These are phyloP conservation scores for Lasioglossum marginatum DNA, from an alignment of 2,888 invertebrate species.

Conservation along the genomic window DNA sequence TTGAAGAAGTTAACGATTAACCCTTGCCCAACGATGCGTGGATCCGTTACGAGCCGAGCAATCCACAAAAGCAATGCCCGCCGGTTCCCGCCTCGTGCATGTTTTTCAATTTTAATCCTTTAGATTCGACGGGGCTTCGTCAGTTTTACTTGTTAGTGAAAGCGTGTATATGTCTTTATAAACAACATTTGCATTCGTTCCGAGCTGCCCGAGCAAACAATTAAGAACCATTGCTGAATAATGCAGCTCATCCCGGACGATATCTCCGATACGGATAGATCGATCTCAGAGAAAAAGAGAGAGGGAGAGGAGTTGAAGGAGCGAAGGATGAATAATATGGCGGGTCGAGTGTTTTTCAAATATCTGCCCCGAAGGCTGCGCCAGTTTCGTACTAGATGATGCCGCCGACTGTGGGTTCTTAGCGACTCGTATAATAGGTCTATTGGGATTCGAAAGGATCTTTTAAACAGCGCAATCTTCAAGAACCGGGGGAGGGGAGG, in stretches of 20 bases:
- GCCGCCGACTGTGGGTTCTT: constrained; percentile 26
- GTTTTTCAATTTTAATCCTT: background rate
- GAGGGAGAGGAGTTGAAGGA: background rate
- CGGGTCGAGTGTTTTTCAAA: constrained; percentile 13
- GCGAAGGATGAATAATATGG: constrained; percentile 1
- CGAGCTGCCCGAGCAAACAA: background rate
- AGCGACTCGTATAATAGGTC: constrained; percentile 35
- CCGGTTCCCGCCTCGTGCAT: background rate
- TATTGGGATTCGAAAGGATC: constrained; percentile 39
- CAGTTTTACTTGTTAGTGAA: background rate
- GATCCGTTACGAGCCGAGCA: background rate
- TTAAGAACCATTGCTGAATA: constrained; percentile 1
- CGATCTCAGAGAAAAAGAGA: background rate
- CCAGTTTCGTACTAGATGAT: background rate
- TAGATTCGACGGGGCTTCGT: background rate
- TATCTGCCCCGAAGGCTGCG: background rate
- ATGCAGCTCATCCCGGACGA: constrained; percentile 4
- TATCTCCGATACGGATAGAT: constrained; percentile 4
- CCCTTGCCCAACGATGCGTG: constrained; percentile 31
- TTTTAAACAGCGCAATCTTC: constrained; percentile 34
- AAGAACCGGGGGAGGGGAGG: background rate
- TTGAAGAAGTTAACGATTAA: constrained; percentile 10
- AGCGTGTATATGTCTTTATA: background rate
- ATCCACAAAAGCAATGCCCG: constrained; percentile 3
- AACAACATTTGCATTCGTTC: background rate